phyloP scores from a whole-genome alignment of 2,888 invertebrate species.

The Trilocha varians region DNA sequence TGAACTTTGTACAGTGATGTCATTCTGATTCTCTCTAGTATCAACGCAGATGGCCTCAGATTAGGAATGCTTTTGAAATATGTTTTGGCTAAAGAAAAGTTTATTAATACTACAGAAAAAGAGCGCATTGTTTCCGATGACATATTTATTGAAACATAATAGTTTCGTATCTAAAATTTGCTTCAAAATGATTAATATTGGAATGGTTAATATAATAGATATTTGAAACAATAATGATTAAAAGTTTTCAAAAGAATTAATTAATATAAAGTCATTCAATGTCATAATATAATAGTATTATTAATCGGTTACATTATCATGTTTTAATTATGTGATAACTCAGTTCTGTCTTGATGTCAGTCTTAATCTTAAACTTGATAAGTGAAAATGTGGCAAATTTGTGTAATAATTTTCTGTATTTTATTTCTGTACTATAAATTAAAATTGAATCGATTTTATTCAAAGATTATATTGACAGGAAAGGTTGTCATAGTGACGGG shows the following conservation, averaged over 20 bases:
- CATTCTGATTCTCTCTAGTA: not conserved
- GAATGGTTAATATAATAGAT: too few species aligned
- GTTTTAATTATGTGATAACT: not conserved
- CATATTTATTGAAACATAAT: too few species aligned
- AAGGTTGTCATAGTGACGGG: slow-evolving; percentile 86
- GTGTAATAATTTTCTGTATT: slow-evolving; percentile 34
- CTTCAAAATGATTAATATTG: too few species aligned
- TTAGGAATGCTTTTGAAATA: too few species aligned
- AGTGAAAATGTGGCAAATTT: slow-evolving; percentile 38
- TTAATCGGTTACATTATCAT: not conserved
- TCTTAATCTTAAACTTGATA: not conserved
- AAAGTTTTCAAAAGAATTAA: too few species aligned
- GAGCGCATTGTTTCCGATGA: too few species aligned
- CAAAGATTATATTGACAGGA: slow-evolving; percentile 57
- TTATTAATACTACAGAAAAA: too few species aligned
- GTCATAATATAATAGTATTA: not conserved
- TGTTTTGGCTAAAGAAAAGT: too few species aligned
- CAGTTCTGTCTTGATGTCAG: not conserved
- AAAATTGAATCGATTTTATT: slow-evolving; percentile 49
- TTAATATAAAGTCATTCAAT: not conserved
- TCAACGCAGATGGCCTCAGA: too few species aligned
- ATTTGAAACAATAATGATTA: too few species aligned
- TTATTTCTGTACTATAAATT: slow-evolving; percentile 44
- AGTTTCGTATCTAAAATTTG: too few species aligned
- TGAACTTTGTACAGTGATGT: not conserved